phyloP scores from a whole-genome alignment of 2,113 vertebrate genomes.

The Psephotus haematonotus region DNA sequence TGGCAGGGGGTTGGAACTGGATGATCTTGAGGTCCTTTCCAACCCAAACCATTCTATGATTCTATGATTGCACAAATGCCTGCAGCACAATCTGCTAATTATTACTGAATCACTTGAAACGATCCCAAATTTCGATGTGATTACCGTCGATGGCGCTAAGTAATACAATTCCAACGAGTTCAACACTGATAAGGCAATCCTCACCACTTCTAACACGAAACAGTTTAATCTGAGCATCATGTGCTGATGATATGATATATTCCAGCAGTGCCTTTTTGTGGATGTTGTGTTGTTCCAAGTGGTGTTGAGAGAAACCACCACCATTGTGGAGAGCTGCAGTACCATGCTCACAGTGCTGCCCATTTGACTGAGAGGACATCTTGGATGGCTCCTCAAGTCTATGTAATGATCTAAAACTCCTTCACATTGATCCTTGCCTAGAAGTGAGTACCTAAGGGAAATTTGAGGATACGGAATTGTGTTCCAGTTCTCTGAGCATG shows the following conservation, averaged over 20 bases:
- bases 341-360: neutral
- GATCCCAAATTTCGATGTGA: conserved; percentile 4
- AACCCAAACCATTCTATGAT: too few relatives aligned
- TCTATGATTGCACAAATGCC: neutral
- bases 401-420: neutral
- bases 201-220: conserved; percentile 17
- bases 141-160: neutral
- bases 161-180: conserved; percentile 3
- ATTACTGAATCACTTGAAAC: conserved; percentile 33
- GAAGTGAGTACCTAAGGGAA: neutral
- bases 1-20: too few relatives aligned
- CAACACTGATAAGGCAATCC: neutral
- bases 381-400: neutral
- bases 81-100: neutral
- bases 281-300: conserved; percentile 7
- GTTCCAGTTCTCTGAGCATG: neutral
- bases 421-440: neutral
- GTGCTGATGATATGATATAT: conserved; percentile 43
- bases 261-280: conserved; percentile 8
- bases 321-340: neutral
- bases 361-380: neutral
- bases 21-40: too few relatives aligned
- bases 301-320: neutral
- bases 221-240: conserved; percentile 25
- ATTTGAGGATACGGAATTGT: neutral